phyloP scores from a whole-genome alignment of 2,888 invertebrate species.

The Nymphalis urticae region DNA sequence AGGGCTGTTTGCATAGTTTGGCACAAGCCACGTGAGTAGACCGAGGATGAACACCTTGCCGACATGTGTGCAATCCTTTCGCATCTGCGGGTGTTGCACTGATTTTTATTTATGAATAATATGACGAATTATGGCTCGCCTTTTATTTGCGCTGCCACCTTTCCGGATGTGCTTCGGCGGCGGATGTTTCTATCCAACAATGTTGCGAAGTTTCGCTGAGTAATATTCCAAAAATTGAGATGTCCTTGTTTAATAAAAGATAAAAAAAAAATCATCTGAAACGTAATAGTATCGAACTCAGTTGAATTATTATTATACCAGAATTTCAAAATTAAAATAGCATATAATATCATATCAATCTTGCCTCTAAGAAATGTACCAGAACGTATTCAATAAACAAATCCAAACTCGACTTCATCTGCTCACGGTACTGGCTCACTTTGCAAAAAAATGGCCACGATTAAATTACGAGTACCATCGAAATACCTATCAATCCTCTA shows the following conservation, averaged over 20 bases:
- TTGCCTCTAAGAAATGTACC: constrained; percentile 9
- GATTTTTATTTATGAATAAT: constrained; percentile 80
- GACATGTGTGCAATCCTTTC: constrained; percentile 79
- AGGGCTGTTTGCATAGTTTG: constrained; percentile 62
- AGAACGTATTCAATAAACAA: constrained; percentile 17
- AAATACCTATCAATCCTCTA: constrained; percentile 68
- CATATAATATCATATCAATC: constrained; percentile 14
- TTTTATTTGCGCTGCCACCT: constrained; percentile 75
- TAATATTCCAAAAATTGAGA: constrained; percentile 34
- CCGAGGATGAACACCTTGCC: constrained; percentile 64
- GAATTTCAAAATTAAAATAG: background rate
- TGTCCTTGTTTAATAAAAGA: background rate
- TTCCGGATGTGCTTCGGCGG: constrained; percentile 74
- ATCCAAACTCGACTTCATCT: constrained; percentile 14
- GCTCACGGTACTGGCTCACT: constrained; percentile 3
- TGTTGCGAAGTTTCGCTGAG: constrained; percentile 49
- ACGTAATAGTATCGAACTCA: background rate
- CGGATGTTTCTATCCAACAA: constrained; percentile 67
- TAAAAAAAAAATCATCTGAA: background rate
- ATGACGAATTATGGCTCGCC: constrained; percentile 77
- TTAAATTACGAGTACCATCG: constrained; percentile 33
- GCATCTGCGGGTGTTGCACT: constrained; percentile 76
- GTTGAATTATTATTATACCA: background rate
- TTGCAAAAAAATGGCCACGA: constrained; percentile 34
- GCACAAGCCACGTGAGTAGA: constrained; percentile 68